A percentile compares a stretch with the other conserved stretches of the same genome.
These are phyloP conservation scores for Anodontia alba DNA, from an alignment of 2,888 invertebrate species.

Conservation along the genomic window DNA sequence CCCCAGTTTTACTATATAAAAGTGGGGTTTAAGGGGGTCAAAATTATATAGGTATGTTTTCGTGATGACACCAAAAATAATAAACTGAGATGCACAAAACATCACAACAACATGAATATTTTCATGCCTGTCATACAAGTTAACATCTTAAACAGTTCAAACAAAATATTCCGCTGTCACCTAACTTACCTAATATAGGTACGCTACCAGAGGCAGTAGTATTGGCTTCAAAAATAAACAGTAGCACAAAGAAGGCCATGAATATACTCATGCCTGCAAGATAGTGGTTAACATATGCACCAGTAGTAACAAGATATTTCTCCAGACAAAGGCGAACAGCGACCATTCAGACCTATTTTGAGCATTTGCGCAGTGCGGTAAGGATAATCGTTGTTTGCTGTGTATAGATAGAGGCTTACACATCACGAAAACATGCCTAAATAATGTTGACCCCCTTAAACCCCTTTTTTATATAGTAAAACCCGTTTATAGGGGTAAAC, in stretches of 20 bases:
- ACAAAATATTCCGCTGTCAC: neutral
- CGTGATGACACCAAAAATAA: neutral
- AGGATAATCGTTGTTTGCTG: too few relatives aligned
- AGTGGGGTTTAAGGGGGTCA: too few relatives aligned
- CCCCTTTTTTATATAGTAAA: too few relatives aligned
- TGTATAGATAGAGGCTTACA: too few relatives aligned
- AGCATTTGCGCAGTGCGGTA: neutral
- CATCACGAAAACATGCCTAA: too few relatives aligned
- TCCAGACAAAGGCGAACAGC: too few relatives aligned
- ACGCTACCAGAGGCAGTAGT: constrained; percentile 78
- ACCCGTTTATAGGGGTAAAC: too few relatives aligned
- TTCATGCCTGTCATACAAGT: constrained; percentile 8
- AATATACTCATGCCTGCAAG: constrained; percentile 82
- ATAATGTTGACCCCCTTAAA: too few relatives aligned
- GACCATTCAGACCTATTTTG: neutral
- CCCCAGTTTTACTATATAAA: too few relatives aligned
- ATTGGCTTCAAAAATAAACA: constrained; percentile 81
- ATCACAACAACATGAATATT: neutral
- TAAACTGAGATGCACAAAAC: constrained; percentile 2
- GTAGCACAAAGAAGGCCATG: constrained; percentile 82
- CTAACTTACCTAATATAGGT: constrained; percentile 79
- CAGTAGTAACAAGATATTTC: too few relatives aligned
- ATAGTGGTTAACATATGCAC: constrained; percentile 25
- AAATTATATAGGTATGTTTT: too few relatives aligned
- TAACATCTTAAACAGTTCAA: neutral